Conservation (phyloP, 2,113 vertebrate genomes). For the Hydropotes inermis region DNA sequence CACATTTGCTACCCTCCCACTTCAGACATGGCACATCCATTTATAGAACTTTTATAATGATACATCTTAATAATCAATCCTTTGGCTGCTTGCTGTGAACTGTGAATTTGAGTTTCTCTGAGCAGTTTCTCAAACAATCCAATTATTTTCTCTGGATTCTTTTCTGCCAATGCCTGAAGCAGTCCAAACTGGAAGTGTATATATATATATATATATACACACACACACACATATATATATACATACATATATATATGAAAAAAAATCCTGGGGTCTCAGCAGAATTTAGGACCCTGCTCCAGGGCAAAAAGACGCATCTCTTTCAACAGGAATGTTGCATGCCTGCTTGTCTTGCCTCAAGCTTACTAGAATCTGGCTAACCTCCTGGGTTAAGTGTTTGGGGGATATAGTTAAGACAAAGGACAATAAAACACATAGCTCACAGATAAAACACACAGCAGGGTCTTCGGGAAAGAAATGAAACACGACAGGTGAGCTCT, state of each 20-base stretch:
- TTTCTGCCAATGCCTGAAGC: not conserved
- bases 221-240: not conserved
- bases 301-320: not conserved
- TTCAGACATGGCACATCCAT: not conserved
- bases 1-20: not conserved
- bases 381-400: not conserved
- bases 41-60: not conserved
- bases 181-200: not conserved
- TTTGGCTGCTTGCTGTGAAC: not conserved
- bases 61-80: not conserved
- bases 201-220: not conserved
- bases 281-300: not conserved
- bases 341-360: not conserved
- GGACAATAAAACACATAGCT: not conserved
- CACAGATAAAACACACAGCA: not conserved
- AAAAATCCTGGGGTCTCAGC: not conserved
- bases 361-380: not conserved
- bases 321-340: not conserved
- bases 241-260: not conserved
- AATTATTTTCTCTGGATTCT: not conserved
- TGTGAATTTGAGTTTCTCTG: not conserved
- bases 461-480: not conserved
- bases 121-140: constrained; percentile 24
- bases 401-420: constrained; percentile 28
- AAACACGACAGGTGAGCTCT: not conserved